phyloP scores from a whole-genome alignment of 2,113 vertebrate genomes.

The Tapirus terrestris region DNA sequence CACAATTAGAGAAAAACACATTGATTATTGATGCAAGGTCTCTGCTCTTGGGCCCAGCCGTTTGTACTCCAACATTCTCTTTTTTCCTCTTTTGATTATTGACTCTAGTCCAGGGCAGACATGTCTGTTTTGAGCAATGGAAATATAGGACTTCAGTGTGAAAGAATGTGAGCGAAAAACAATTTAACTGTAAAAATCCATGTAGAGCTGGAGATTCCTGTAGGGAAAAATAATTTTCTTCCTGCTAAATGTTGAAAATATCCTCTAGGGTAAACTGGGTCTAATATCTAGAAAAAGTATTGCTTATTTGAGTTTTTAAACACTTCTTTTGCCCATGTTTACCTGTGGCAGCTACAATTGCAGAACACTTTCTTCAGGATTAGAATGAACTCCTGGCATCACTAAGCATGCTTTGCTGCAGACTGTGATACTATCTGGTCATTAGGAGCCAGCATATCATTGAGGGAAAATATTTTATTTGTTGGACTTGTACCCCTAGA shows the following conservation, averaged over 20 bases:
- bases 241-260: neutral
- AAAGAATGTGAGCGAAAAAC: constrained; percentile 1
- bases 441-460: neutral
- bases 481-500: neutral
- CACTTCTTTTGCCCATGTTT: neutral
- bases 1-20: neutral
- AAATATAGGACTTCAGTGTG: neutral
- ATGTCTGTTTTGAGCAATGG: constrained; percentile 18
- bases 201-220: neutral
- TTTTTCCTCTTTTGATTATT: constrained; percentile 10
- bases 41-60: neutral
- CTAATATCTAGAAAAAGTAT: neutral
- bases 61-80: neutral
- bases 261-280: neutral
- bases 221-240: neutral
- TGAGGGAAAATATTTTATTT: neutral
- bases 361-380: neutral
- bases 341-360: neutral
- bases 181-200: constrained; percentile 20
- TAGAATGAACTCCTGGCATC: neutral
- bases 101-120: neutral
- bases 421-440: neutral
- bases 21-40: neutral
- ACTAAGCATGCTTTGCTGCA: neutral
- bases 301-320: neutral